Evolutionary conservation across 2,113 vertebrate genomes (phyloP), one percentile per base, ranked within the genome.

Genomic region (Raja brachyura): DNA sequence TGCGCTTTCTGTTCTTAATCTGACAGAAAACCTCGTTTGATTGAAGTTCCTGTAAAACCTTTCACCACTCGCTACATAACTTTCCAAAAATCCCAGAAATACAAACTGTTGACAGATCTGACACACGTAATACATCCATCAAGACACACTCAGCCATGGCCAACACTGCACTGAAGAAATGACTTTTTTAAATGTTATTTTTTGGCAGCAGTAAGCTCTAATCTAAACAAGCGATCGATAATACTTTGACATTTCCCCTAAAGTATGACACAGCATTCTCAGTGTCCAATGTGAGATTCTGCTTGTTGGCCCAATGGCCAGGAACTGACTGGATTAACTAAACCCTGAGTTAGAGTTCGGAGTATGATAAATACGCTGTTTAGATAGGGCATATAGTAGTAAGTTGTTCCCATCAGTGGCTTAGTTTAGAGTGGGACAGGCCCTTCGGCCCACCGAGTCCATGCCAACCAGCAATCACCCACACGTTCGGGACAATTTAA

Each of bases 201-300:
- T 92, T 63, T 92, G 66, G 66, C 90, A 92, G 90, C 39, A 28
- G 31, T 73, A 68, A 74, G 33, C 48, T 92, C 90, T 92, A 92
- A 92, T 92, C 90, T 28, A 92, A 92, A 92, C 90, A 92, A 74
- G 90, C 90, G 73, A 92, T 92, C 90, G 90, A 92, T 92, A 92
- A 92, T 92, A 39, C 90, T 48, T 74, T 92, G 90, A 92, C 90
- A 92, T 92, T 73, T 92, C 90, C 68, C 90, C 73, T 92, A 73
- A 74, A 92, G 31, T 74, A 74, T 73, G 90, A 73, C 73, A 74
- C 90, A 92, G 90, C 90, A 14, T 74, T 92, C 33, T 92, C 48
- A 73, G 25, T 92, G 90, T 74, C 70, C 70, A 73, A 74, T 92
- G 5, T 48, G 66, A 73, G 90, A 61, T 92, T 68, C 90, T 92